Conservation (phyloP, 2,797 vertebrate species). For the Coregonus suidteri region DNA sequence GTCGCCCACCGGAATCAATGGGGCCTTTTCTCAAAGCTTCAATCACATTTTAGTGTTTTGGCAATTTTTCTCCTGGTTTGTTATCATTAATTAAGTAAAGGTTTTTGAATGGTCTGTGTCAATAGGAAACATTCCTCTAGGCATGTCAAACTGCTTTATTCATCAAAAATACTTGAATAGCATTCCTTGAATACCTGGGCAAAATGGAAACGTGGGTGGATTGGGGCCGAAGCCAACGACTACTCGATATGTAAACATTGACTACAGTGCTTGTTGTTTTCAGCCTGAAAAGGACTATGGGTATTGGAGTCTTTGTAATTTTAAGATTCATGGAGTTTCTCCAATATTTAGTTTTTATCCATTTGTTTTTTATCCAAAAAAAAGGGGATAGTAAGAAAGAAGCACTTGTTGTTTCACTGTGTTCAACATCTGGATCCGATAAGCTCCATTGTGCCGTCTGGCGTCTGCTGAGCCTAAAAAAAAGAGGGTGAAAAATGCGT, state of each 20-base stretch:
- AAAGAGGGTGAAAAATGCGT: constrained; percentile 75
- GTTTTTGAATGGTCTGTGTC: constrained; percentile 23
- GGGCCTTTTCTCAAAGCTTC: constrained; percentile 53
- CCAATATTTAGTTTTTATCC: constrained; percentile 24
- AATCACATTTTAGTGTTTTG: constrained; percentile 36
- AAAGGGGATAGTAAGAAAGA: constrained; percentile 56
- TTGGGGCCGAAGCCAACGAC: constrained; percentile 44
- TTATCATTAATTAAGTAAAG: constrained; percentile 64
- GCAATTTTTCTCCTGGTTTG: constrained; percentile 54
- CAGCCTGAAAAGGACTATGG: background rate
- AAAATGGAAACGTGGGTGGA: constrained; percentile 63
- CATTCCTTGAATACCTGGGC: constrained; percentile 73
- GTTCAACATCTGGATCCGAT: constrained; percentile 79
- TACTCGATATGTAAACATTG: constrained; percentile 16
- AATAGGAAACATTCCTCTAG: constrained; percentile 46
- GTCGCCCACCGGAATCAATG: constrained; percentile 46
- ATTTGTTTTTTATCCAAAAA: constrained; percentile 27
- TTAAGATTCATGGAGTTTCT: background rate
- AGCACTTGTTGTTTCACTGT: constrained; percentile 58
- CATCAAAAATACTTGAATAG: constrained; percentile 66
- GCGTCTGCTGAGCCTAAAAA: constrained; percentile 75
- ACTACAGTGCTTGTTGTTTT: constrained; percentile 1
- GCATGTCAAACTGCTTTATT: constrained; percentile 50
- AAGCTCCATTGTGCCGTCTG: constrained; percentile 78
- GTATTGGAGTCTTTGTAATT: constrained; percentile 6